Base-by-base conservation (phyloP, 2,888 invertebrate species). In the Hypolimnas misippus region DNA sequence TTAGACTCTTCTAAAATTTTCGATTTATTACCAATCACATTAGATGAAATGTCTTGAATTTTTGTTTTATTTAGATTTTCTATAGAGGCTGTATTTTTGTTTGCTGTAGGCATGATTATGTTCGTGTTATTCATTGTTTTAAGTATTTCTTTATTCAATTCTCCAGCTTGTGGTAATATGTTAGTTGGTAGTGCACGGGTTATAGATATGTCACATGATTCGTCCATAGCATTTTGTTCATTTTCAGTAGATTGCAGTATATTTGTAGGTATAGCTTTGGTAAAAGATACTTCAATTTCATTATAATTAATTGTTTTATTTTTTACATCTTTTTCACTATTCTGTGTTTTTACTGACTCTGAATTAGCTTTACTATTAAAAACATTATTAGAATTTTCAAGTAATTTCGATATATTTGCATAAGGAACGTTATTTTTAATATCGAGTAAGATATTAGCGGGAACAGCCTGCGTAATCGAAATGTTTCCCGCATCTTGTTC, bases 401-500 rank as follows among this genome's bases (percentile, higher is more conserved):
- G 3, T 7, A 42, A 16, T 16, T 3, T 17, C 8, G 44, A 46
- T 4, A 19, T 12, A n/a, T 21, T 44, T 21, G 19, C 3, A 44
- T 21, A 12, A 1, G 12, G 2, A n/a, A 21, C 44, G 10, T 46
- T 21, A 21, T 46, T 46, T 46, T 21, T 21, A 46, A 1, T 21
- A 21, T 14, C 54, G 31, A 57, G n/a, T 25, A 66, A 16, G 29
- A 67, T 56, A 57, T 63, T 65, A 14, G 40, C 42, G 14, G 73
- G 69, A 44, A 77, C 35, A 21, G 68, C 71, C 58, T 76, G 72
- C 1, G 79, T 78, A 3, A 79, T 54, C 17, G 81, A 81, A 40
- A 80, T 73, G 42, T 81, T 68, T 8, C 63, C 73, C 35, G 60
- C 63, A 51, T 75, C 70, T 17, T 68, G 63, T 25, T 75, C 72